Evolutionary conservation across 35 echinoderm and acorn worm species (phyloP).

Genomic region (Ophioderma brevispina): DNA sequence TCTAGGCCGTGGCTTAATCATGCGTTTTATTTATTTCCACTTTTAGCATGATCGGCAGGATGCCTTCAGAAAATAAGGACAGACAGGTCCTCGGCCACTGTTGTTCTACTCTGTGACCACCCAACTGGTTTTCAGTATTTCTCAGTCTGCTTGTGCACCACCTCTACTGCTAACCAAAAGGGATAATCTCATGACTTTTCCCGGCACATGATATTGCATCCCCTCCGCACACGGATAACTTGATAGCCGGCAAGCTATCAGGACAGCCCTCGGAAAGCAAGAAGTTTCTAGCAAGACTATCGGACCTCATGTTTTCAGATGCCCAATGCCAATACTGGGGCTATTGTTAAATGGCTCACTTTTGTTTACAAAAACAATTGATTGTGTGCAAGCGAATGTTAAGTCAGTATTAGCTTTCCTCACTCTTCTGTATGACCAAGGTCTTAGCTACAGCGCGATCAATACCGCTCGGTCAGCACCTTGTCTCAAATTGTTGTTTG

Average conservation of each 20-base stretch:
- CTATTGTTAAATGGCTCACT: constrained; percentile 19
- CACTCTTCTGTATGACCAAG: not conserved
- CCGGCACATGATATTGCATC: not conserved
- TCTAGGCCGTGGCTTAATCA: constrained; percentile 16
- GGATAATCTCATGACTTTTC: not conserved
- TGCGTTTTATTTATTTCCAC: constrained; percentile 54
- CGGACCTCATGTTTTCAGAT: not conserved
- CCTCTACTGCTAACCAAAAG: not conserved
- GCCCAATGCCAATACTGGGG: constrained; percentile 21
- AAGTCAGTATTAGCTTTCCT: constrained; percentile 28
- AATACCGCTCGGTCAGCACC: constrained; percentile 23
- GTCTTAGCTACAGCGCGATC: constrained; percentile 45
- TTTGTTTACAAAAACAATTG: constrained; percentile 7
- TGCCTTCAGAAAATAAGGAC: constrained; percentile 46
- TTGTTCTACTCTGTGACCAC: no score
- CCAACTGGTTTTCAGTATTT: constrained; percentile 33
- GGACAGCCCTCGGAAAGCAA: constrained; percentile 36
- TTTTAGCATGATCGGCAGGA: constrained; percentile 48
- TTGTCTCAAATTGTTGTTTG: not conserved
- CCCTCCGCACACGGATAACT: not conserved
- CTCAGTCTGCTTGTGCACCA: constrained; percentile 1
- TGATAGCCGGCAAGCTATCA: constrained; percentile 11
- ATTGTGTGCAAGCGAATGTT: not conserved
- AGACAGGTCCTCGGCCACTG: constrained; percentile 39
- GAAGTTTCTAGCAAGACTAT: not conserved